Conservation (phyloP, 1,140 invertebrate species). For the Drosophila sp. region DNA sequence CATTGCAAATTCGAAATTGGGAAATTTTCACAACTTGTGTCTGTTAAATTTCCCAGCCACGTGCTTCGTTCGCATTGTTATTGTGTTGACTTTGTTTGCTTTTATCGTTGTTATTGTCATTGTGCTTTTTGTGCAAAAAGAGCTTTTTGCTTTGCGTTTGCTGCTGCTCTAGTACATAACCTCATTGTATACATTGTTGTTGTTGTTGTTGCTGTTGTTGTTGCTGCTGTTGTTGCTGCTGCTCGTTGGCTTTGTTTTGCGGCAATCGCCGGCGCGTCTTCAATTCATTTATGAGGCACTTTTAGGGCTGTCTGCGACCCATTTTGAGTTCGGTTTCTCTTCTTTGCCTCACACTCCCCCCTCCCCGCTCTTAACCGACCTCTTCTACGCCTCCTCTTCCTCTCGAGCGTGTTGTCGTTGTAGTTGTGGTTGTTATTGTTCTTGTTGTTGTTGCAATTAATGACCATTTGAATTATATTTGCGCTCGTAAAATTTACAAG, state of each 20-base stretch:
- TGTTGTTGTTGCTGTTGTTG: conserved; percentile 3
- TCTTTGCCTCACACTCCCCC: conserved; percentile 12
- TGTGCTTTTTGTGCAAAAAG: conserved; percentile 56
- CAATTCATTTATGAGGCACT: conserved; percentile 79
- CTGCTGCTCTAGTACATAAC: conserved; percentile 53
- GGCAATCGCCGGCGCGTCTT: conserved; percentile 52
- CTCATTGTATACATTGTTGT: conserved; percentile 31
- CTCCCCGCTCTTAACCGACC: background rate
- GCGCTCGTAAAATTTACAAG: conserved; percentile 84
- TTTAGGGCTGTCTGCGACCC: conserved; percentile 69
- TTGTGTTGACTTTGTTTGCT: conserved; percentile 41
- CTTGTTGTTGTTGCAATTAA: conserved; percentile 80
- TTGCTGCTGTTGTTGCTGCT: conserved; percentile 2
- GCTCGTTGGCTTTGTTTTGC: conserved; percentile 17
- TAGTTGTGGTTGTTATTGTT: too few species aligned
- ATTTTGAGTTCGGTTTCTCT: conserved; percentile 59
- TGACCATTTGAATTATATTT: conserved; percentile 84
- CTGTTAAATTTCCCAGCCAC: conserved; percentile 54
- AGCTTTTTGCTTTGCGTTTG: conserved; percentile 40
- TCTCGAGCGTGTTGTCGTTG: conserved; percentile 1
- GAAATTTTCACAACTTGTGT: conserved; percentile 34
- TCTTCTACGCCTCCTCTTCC: background rate
- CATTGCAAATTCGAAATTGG: conserved; percentile 52
- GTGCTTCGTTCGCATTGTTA: conserved; percentile 47
- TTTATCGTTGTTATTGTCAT: conserved; percentile 31